Evolutionary conservation across 1,140 invertebrate species (phyloP), one percentile per base, ranked within the genome.

Genomic region (Drosophila watanabei): DNA sequence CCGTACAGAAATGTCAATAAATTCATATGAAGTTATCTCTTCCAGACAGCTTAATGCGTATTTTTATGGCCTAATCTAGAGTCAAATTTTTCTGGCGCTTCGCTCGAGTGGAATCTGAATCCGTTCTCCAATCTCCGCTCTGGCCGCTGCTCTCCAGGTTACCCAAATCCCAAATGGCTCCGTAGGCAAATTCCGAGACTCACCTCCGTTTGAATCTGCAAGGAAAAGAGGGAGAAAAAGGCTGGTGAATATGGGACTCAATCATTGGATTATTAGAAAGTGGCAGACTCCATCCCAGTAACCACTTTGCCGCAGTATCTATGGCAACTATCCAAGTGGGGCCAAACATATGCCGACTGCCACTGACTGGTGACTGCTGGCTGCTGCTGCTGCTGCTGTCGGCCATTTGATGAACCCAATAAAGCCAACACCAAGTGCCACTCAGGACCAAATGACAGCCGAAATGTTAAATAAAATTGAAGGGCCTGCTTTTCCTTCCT

Each of bases 21-120:
- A 89, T 89, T 90, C 79, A 90, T 90, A 89, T 89, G 70, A 90
- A 90, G 86, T 90, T 89, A 89, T 89, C 86, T 89, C 86, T 86
- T 68, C 86, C 86, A 89, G 86, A 89, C 86, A 89, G 86, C 86
- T 90, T 89, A 89, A 90, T 90, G 85, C 73, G 81, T 60, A 70
- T 90, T 89, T 88, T 88, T 90, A 88, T 88, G 65, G 86, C 86
- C 85, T 82, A 88, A 90, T 85, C 85, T 89, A 85, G 66, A 89
- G 75, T 85, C 86, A 84, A 88, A 81, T 90, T 85, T 89, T 75
- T 75, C 80, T 58, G 68, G 37, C 58, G 49, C 63, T 72, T 49
- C 33, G 66, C 65, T 58, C 46, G 45, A 63, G 66, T 79, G 63
- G 59, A 73, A 71, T 77, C 77, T 69, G 59, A 52, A 61, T 52